Evolutionary conservation across 2,888 invertebrate genomes (phyloP), one percentile per base, ranked within the genome.

Genomic region (Nomada lathburiana): DNA sequence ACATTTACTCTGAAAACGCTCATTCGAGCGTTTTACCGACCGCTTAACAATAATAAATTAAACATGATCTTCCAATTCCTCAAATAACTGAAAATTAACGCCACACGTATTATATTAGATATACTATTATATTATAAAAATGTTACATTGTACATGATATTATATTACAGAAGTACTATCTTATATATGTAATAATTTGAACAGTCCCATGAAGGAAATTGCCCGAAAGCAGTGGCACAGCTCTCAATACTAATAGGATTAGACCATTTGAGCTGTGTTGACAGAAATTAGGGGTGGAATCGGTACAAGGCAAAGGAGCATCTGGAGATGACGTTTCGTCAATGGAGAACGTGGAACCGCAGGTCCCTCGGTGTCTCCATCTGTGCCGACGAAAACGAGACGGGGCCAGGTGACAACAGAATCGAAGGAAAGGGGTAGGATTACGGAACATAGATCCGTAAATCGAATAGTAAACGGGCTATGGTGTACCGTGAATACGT

Each of bases 261-360:
- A 64, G 80, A 82, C 79, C 79, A 63, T 62, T 57, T 2, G 62
- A 62, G 76, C 26, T 76, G 71, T 70, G 76, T 62, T 74, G 85
- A 78, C 76, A 80, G 85, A 88, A 90, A 90, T 88, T 86, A 86
- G 80, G 83, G 87, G 71, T 81, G 90, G 86, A 82, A 89, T 84
- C 62, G 83, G 87, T 81, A 86, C 82, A 77, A 59, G 73, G 75
- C 74, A 77, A 64, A 82, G 88, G 86, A 82, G 86, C 92, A 92
- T 89, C 92, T 92, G 92, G 83, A 69, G 79, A 76, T 90, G 92
- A 93, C 92, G 83, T 88, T 84, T 86, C 90, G 88, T 92, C 92
- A 91, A 92, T 91, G 89, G 79, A 76, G 76, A 72, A 77, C 74
- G 68, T 72, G 65, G 65, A 42, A 67, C 70, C 75, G 60, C 72